phyloP scores from a whole-genome alignment of 2,888 invertebrate species.

The Scaptomyza flava region DNA sequence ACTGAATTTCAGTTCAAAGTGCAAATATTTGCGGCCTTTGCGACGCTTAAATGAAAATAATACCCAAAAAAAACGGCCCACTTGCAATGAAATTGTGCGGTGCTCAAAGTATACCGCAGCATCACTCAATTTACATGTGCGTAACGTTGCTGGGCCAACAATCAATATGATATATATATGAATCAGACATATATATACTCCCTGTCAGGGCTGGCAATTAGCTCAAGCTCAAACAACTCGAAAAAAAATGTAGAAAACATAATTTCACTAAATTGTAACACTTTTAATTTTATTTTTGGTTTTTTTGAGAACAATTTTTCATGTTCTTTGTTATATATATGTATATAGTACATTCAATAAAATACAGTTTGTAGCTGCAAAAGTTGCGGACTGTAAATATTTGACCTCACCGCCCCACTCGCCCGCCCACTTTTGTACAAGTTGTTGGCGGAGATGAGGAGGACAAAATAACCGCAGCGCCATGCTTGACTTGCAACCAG shows the following conservation, averaged over 20 bases:
- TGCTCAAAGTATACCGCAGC: constrained; percentile 42
- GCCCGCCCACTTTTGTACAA: constrained; percentile 9
- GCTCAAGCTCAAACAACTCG: constrained; percentile 2
- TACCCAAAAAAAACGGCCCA: constrained; percentile 42
- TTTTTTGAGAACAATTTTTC: constrained; percentile 7
- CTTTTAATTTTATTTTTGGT: background rate
- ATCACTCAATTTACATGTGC: constrained; percentile 51
- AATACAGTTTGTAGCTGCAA: constrained; percentile 52
- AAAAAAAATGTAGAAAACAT: background rate
- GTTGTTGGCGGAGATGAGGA: constrained; percentile 10
- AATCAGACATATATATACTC: background rate
- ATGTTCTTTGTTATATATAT: constrained; percentile 25
- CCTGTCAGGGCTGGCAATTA: constrained; percentile 16
- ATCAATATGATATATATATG: constrained; percentile 23
- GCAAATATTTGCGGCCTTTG: constrained; percentile 69
- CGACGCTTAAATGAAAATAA: constrained; percentile 50
- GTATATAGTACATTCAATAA: constrained; percentile 19
- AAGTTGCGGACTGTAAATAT: constrained; percentile 72
- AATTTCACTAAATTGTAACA: constrained; percentile 5
- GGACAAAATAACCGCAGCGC: constrained; percentile 56
- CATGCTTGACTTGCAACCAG: constrained; percentile 61
- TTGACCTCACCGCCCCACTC: constrained; percentile 45
- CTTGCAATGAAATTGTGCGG: constrained; percentile 70
- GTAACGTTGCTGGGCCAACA: constrained; percentile 8
- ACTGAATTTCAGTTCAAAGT: constrained; percentile 61